phyloP scores from a whole-genome alignment of 2,113 vertebrate species.

The Hippoglossus stenolepis region DNA sequence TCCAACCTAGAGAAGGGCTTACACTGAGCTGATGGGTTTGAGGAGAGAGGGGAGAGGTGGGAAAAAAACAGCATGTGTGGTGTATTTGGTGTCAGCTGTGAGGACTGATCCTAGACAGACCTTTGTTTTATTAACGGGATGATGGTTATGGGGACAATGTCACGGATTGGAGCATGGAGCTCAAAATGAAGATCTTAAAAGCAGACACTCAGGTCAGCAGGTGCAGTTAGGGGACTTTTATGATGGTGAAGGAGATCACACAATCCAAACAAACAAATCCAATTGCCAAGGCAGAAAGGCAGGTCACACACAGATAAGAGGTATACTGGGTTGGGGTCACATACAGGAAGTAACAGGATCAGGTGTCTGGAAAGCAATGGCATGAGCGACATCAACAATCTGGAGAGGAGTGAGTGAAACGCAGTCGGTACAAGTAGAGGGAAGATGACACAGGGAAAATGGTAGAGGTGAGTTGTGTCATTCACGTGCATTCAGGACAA shows the following conservation, averaged over 20 bases:
- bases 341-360: no score
- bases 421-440: no score
- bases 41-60: not conserved
- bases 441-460: no score
- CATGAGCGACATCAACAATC: no score
- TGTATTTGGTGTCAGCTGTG: conserved; percentile 6
- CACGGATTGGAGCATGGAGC: not conserved
- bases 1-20: conserved; percentile 60
- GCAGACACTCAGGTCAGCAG: not conserved
- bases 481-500: no score
- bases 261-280: not conserved
- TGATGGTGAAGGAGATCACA: not conserved
- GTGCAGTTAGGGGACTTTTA: no score
- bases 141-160: not conserved
- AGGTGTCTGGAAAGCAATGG: no score
- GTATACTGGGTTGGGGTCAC: no score
- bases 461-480: no score
- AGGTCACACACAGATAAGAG: no score
- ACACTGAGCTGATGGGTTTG: conserved; percentile 61
- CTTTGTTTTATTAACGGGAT: not conserved
- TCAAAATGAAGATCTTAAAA: not conserved
- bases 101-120: not conserved
- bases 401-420: no score
- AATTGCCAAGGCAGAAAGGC: not conserved
- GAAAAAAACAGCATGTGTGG: conserved; percentile 5